phyloP scores from a whole-genome alignment of 2,888 invertebrate genomes.

The Agrochola macilenta region DNA sequence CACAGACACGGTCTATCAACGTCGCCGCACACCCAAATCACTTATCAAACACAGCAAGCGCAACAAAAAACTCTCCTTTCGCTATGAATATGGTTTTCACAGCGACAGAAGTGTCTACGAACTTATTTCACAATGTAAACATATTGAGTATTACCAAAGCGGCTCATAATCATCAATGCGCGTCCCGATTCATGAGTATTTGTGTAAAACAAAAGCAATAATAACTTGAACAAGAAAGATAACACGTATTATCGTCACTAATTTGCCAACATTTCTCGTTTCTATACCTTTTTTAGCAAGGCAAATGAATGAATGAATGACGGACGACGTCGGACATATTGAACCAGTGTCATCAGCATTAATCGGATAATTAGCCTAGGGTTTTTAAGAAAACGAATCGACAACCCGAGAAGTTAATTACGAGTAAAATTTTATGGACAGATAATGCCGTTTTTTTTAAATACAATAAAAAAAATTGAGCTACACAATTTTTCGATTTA shows the following conservation, averaged over 20 bases:
- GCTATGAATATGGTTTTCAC: constrained; percentile 80
- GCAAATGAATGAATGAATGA: constrained; percentile 83
- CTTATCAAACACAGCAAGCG: constrained; percentile 76
- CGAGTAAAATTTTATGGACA: not conserved
- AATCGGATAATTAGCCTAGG: constrained; percentile 46
- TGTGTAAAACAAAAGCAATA: constrained; percentile 67
- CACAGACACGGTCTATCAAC: constrained; percentile 79
- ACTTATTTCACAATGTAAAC: constrained; percentile 87
- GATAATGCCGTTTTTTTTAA: not conserved
- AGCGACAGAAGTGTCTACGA: constrained; percentile 73
- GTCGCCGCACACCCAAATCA: constrained; percentile 70
- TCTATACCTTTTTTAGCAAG: constrained; percentile 85
- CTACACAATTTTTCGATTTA: not conserved
- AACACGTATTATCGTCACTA: constrained; percentile 85
- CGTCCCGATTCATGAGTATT: constrained; percentile 67
- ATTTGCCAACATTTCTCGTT: constrained; percentile 89
- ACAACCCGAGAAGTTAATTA: too few relatives aligned
- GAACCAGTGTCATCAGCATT: constrained; percentile 66
- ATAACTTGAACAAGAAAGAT: constrained; percentile 77
- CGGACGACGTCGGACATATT: constrained; percentile 75
- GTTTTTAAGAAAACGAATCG: not conserved
- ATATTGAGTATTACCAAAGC: constrained; percentile 78
- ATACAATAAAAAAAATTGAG: not conserved
- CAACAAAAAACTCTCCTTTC: constrained; percentile 84
- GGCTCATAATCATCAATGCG: constrained; percentile 66